Evolutionary conservation across 2,888 invertebrate species (phyloP), one percentile per base, ranked within the genome.

Genomic region (Stomorhina lunata): DNA sequence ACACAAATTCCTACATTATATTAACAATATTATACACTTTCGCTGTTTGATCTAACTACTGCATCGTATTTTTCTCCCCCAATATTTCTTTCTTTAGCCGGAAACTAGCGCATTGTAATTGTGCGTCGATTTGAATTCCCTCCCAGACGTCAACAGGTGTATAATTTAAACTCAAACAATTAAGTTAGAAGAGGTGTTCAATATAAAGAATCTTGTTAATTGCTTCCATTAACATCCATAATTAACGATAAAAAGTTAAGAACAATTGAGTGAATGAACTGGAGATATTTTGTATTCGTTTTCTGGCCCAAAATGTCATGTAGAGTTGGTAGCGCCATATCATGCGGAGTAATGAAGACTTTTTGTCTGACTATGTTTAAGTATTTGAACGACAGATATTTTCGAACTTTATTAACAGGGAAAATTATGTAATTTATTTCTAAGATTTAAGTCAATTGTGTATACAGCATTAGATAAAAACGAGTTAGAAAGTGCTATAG

Each of bases 241-340:
- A 57, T 57, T 32, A 57, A 29, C 55, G 29, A 32, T 32, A 57
- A 32, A 32, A 32, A 57, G n/a, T n/a, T n/a, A n/a, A 9, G 32
- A 32, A 9, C 9, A 6, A 32, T 6, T 32, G 32, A 32, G 9
- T 32, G 5, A 32, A 32, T 32, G 32, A 32, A 50, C 5, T 32
- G 55, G 17, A 1, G 10, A 32, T 12, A 43, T 32, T 32, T 32
- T 7, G 43, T 7, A 12, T 12, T n/a, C 10, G 17, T 15, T 43
- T 43, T 43, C 6, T 43, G n/a, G 17, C 10, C 32, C 20, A 20
- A 4, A 20, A 32, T 29, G n/a, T 12, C 53, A 59, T 15, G 72
- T 12, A 3, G 80, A 68, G 61, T 66, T 84, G 80, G 76, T 81
- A 86, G 84, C 85, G 86, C 86, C 86, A 86, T 78, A 78, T 69